These are phyloP conservation scores for Hylomyscus alleni DNA, from an alignment of 2,797 vertebrate species.

Conservation along the genomic window DNA sequence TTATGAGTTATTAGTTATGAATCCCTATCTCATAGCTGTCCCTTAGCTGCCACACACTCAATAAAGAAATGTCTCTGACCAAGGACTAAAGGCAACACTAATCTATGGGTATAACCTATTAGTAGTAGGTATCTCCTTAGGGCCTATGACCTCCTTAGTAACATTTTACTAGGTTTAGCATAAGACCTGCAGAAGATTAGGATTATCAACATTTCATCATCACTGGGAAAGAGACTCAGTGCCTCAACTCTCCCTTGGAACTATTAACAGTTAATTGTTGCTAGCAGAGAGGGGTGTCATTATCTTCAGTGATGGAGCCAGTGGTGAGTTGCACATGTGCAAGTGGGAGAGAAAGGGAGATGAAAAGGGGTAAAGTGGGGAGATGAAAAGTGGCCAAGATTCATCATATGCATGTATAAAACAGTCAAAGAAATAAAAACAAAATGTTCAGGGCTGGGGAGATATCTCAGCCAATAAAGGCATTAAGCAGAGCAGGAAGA, in stretches of 20 bases:
- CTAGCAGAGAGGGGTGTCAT: not conserved
- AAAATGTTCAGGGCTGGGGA: not conserved
- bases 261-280: not conserved
- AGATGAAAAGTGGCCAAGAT: not conserved
- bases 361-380: not conserved
- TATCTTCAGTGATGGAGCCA: not conserved
- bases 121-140: not conserved
- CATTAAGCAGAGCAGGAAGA: not conserved
- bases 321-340: not conserved
- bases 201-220: not conserved
- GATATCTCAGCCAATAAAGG: not conserved
- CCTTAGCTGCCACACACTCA: not conserved
- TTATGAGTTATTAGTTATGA: too few relatives aligned
- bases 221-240: not conserved
- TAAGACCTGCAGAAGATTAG: not conserved
- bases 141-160: not conserved
- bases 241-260: not conserved
- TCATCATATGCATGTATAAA: not conserved
- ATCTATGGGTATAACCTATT: too few relatives aligned
- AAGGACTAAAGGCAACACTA: not conserved
- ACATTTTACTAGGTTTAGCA: not conserved
- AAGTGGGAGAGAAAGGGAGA: not conserved
- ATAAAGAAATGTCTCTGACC: not conserved
- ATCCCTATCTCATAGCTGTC: too few relatives aligned
- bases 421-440: not conserved